Percentiles rank a stretch among this genome's conserved stretches.
These are phyloP conservation scores for Pinna nobilis DNA, from an alignment of 1,140 invertebrate species.

Conservation along the genomic window DNA sequence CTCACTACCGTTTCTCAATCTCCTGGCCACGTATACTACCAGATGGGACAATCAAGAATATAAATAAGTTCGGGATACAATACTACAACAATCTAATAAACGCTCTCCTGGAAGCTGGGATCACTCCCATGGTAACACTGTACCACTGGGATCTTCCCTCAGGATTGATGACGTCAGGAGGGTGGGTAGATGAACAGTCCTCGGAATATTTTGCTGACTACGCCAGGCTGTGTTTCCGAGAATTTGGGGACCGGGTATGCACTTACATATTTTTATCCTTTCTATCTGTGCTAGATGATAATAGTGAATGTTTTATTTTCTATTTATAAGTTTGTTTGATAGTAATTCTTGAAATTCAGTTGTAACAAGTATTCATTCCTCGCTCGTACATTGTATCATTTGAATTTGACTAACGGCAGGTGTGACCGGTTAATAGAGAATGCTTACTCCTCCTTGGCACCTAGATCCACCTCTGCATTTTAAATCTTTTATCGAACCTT, in stretches of 20 bases:
- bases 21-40: constrained; percentile 66
- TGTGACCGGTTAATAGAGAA: no score
- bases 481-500: no score
- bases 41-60: constrained; percentile 39
- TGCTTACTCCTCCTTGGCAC: no score
- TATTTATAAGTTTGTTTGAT: no score
- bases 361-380: no score
- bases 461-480: no score
- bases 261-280: no score
- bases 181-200: constrained; percentile 77
- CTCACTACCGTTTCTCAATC: constrained; percentile 67
- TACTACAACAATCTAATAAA: constrained; percentile 67
- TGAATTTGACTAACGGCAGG: no score
- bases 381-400: no score
- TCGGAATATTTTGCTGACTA: constrained; percentile 77
- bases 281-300: no score
- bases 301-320: no score
- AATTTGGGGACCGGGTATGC: constrained; percentile 71
- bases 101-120: constrained; percentile 50
- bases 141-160: constrained; percentile 76
- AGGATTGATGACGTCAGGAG: constrained; percentile 71
- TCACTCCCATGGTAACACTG: constrained; percentile 76
- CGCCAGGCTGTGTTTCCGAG: constrained; percentile 70
- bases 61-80: constrained; percentile 50
- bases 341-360: no score